phyloP scores from a whole-genome alignment of 2,113 vertebrate genomes.

The Gambusia holbrooki region DNA sequence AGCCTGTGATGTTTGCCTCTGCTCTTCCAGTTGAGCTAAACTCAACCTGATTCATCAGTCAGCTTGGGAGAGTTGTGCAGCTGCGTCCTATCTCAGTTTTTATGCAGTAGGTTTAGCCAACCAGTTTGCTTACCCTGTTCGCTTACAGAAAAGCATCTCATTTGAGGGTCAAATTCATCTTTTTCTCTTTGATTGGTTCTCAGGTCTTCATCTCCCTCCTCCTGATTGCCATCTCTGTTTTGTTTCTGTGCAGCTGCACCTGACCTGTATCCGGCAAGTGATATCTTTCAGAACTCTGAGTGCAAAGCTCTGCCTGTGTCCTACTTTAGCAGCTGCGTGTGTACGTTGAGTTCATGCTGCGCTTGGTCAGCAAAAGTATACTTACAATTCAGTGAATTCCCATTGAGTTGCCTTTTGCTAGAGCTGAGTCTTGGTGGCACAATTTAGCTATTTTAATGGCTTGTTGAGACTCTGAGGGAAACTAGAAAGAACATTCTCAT shows the following conservation, averaged over 20 bases:
- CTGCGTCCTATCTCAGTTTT: neutral
- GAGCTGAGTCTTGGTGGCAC: neutral
- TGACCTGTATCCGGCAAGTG: constrained; percentile 40
- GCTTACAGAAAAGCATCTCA: too few relatives aligned
- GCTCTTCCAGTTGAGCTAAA: constrained; percentile 8
- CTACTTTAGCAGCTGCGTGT: constrained; percentile 49
- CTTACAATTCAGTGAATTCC: constrained; percentile 24
- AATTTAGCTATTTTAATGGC: neutral
- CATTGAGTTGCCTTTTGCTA: constrained; percentile 1
- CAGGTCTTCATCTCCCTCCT: neutral
- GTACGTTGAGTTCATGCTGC: constrained; percentile 7
- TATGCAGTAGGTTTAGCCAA: neutral
- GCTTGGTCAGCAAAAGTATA: constrained; percentile 57
- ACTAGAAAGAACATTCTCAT: neutral
- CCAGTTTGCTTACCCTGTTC: too few relatives aligned
- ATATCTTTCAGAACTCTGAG: constrained; percentile 47
- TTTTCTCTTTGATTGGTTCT: too few relatives aligned
- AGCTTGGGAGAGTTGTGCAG: neutral
- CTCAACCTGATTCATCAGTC: constrained; percentile 18
- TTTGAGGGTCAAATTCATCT: too few relatives aligned
- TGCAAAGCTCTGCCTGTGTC: constrained; percentile 33
- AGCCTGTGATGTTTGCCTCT: neutral
- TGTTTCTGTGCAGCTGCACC: constrained; percentile 50
- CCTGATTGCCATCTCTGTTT: constrained; percentile 13
- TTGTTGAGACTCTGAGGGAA: neutral